Conservation (phyloP, 2,113 vertebrate genomes). For the Fulica atra region DNA sequence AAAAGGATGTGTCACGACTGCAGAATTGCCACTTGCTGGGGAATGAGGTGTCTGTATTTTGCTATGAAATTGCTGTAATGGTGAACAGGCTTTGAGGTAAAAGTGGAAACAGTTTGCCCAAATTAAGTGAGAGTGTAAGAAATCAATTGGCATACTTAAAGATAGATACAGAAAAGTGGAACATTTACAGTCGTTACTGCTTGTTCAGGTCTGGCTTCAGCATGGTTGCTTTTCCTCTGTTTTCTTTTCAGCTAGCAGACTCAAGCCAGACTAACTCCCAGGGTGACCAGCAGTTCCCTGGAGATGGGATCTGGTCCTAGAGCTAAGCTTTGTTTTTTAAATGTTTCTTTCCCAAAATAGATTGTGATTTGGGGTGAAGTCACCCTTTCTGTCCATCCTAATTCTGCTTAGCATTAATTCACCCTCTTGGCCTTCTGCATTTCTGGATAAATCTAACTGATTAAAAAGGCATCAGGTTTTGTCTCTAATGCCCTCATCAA, state of each 20-base stretch:
- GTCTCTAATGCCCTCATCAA: background rate
- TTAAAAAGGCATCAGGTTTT: background rate
- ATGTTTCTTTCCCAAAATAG: background rate
- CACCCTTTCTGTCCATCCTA: background rate
- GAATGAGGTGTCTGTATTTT: background rate
- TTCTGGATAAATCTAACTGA: background rate
- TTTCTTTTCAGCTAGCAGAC: background rate
- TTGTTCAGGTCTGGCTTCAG: background rate
- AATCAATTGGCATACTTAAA: background rate
- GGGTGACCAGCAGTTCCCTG: background rate
- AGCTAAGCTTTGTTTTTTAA: background rate
- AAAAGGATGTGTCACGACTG: rapidly evolving
- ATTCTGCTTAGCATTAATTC: conserved; percentile 10
- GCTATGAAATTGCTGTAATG: background rate
- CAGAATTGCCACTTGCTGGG: background rate
- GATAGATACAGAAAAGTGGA: background rate
- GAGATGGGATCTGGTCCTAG: background rate
- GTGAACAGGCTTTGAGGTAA: background rate
- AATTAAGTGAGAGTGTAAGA: background rate
- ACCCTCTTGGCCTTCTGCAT: background rate
- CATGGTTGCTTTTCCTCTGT: background rate
- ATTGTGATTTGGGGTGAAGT: background rate
- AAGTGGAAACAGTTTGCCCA: background rate
- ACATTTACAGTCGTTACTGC: background rate
- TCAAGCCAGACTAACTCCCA: background rate